Percentiles rank a stretch among this genome's conserved stretches.
phyloP scores from a whole-genome alignment of 2,113 vertebrate genomes.

The Hippopotamus amphibius region DNA sequence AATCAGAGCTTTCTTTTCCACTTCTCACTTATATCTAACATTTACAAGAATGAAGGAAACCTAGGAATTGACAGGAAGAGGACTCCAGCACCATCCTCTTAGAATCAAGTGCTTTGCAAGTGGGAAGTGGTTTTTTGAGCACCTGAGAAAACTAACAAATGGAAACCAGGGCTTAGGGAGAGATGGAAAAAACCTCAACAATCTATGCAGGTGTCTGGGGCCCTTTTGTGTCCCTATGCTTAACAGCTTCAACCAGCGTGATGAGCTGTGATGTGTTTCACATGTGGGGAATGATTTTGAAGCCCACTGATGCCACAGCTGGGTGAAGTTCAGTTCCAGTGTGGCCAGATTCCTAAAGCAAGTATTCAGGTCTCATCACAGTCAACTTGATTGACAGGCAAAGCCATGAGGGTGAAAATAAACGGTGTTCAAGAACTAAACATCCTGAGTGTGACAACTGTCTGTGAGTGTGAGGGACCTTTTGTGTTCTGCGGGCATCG shows the following conservation, averaged over 20 bases:
- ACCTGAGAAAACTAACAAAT: not conserved
- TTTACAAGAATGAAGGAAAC: not conserved
- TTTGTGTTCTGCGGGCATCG: not conserved
- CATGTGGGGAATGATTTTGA: not conserved
- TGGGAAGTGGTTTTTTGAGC: not conserved
- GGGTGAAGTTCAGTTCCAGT: not conserved
- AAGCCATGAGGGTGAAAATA: slow-evolving; percentile 5
- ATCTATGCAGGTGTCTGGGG: not conserved
- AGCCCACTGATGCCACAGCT: not conserved
- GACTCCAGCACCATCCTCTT: not conserved
- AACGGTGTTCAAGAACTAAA: not conserved
- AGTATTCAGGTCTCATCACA: not conserved
- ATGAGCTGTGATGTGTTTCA: not conserved
- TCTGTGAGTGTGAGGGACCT: not conserved
- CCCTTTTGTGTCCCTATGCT: not conserved
- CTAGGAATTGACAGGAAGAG: not conserved
- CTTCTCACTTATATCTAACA: not conserved
- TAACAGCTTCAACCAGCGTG: not conserved
- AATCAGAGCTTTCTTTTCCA: not conserved
- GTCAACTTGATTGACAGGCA: not conserved
- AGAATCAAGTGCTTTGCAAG: slow-evolving; percentile 4
- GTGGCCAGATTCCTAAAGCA: not conserved
- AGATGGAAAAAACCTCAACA: not conserved
- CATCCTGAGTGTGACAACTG: not conserved
- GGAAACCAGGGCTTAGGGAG: not conserved